Conservation (phyloP, 2,888 invertebrate species). For the Apotomis capreana region DNA sequence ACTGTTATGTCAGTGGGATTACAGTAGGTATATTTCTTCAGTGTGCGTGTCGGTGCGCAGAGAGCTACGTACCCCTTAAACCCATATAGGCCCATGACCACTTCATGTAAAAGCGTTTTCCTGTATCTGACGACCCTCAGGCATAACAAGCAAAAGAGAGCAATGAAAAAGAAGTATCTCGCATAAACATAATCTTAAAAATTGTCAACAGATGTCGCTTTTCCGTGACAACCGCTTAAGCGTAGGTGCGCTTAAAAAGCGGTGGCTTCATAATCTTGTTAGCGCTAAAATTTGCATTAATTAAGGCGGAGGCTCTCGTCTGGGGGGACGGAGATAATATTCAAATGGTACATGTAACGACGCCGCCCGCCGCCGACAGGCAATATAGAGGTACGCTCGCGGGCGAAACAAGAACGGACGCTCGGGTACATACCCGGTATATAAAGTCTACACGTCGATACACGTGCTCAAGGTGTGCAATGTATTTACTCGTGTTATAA, state of each 20-base stretch:
- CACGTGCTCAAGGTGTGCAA: too few species aligned
- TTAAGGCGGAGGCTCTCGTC: constrained; percentile 74
- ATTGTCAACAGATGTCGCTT: not conserved
- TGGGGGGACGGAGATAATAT: constrained; percentile 71
- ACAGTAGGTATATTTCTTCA: too few species aligned
- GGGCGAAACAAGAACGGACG: constrained; percentile 44
- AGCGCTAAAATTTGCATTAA: constrained; percentile 84
- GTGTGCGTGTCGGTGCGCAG: too few species aligned
- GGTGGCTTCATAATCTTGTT: constrained; percentile 82
- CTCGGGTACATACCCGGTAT: constrained; percentile 4
- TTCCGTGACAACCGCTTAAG: constrained; percentile 53
- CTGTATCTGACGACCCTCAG: too few species aligned
- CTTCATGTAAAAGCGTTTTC: too few species aligned
- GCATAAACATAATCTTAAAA: too few species aligned
- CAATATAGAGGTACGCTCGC: constrained; percentile 73
- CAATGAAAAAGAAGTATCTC: too few species aligned
- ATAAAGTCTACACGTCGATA: not conserved
- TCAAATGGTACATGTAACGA: constrained; percentile 84
- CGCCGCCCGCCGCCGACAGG: constrained; percentile 76
- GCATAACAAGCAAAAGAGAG: too few species aligned
- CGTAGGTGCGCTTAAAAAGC: constrained; percentile 72
- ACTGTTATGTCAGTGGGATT: too few species aligned
- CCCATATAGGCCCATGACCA: too few species aligned
- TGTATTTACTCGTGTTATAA: too few species aligned
- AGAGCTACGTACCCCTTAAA: too few species aligned